Base-by-base conservation (phyloP, 2,888 invertebrate genomes). In the Tiphia femorata region DNA sequence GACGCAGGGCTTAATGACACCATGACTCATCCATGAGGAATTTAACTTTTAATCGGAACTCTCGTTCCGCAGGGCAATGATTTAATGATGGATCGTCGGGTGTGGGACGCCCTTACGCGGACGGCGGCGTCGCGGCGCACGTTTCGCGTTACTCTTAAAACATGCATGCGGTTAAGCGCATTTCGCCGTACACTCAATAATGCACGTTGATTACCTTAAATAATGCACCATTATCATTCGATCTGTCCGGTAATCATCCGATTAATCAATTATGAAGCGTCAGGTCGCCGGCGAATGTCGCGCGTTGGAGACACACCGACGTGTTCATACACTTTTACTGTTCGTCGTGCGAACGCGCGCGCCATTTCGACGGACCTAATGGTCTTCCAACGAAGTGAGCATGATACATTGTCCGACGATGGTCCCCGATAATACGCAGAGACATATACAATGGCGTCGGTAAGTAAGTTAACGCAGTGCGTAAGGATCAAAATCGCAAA, bases 181-280 rank as follows among this genome's bases (percentile, higher is more conserved):
- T 61, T 68, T 62, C 35, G 41, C 46, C 38, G 40, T 17, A 33
- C 57, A 49, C 60, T 64, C 58, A 62, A 71, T 69, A 67, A 73
- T 60, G 49, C 52, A 60, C 50, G 21, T 53, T 49, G 54, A 68
- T 70, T 63, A 58, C 54, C 58, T 62, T 70, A 62, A 73, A 74
- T 76, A 67, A 76, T 75, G 62, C 69, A 72, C 58, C 63, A 65
- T 66, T 69, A 73, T 75, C 69, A 65, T 73, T 62, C 52, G 67
- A 67, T 61, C 64, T 40, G 62, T 57, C 58, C 56, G 61, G 69
- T 75, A 70, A 76, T 76, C 68, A 74, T 73, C 62, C 67, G 71
- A 73, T 74, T 75, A 69, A 72, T 76, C 64, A 70, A 76, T 76
- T 75, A 76, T 72, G 67, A 67, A 67, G 61, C 47, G 58, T 52